Conservation (phyloP, 2,113 vertebrate species). For the Cheirogaleus medius region DNA sequence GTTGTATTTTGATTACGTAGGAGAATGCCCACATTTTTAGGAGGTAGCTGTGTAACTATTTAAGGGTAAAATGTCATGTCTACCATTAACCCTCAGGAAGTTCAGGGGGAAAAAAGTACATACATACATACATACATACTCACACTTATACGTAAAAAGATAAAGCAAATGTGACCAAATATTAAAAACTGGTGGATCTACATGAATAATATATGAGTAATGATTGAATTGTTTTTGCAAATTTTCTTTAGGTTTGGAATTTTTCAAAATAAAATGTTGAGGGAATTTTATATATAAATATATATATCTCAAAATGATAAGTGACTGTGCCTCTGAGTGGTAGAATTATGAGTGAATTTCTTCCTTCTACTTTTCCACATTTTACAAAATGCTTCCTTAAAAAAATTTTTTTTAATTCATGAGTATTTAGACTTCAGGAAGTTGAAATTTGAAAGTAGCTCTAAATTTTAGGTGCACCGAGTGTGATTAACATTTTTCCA, state of each 20-base stretch:
- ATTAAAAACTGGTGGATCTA: neutral
- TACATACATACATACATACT: neutral
- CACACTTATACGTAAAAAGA: neutral
- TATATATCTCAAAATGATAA: neutral
- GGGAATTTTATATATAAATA: neutral
- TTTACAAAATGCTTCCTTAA: constrained; percentile 17
- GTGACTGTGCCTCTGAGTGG: neutral
- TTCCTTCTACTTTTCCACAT: neutral
- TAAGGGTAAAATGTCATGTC: neutral
- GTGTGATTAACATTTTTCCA: neutral
- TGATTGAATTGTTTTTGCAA: neutral
- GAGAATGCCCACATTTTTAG: neutral
- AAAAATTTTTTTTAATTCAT: neutral
- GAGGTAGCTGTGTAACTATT: neutral
- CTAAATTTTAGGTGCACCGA: neutral
- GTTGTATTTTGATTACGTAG: neutral
- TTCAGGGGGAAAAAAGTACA: neutral
- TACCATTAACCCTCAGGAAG: neutral
- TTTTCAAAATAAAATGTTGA: neutral
- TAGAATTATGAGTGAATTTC: neutral
- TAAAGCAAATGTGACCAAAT: neutral
- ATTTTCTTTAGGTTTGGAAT: neutral
- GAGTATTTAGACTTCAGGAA: neutral
- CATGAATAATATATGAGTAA: neutral
- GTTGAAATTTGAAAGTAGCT: neutral